A percentile compares a stretch with the other conserved stretches of the same genome.
These are phyloP conservation scores for Heliconius ismenius DNA, from an alignment of 2,888 invertebrate species.

Conservation along the genomic window DNA sequence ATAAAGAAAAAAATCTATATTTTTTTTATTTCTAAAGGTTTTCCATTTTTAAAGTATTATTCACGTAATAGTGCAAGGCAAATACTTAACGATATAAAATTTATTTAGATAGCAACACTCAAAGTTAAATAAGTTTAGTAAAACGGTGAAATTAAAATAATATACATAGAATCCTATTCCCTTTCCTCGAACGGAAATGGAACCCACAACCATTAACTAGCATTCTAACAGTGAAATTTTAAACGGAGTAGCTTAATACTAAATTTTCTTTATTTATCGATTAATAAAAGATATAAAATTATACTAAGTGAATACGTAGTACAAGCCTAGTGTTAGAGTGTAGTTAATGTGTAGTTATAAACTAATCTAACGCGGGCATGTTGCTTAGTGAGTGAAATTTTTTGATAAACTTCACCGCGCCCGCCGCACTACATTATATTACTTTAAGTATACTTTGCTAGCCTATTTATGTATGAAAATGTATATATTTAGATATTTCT, in stretches of 20 bases:
- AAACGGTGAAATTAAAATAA: neutral
- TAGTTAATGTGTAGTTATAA: conserved; percentile 24
- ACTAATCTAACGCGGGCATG: conserved; percentile 24
- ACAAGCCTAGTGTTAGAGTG: conserved; percentile 1
- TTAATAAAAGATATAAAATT: neutral
- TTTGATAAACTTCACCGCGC: conserved; percentile 20
- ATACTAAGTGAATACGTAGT: neutral
- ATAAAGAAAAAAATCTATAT: neutral
- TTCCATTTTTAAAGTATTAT: neutral
- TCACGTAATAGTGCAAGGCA: neutral
- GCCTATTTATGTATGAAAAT: neutral
- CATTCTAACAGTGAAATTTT: too few species aligned
- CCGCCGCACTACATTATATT: conserved; percentile 11
- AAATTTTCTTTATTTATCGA: too few species aligned
- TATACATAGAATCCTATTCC: neutral
- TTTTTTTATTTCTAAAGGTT: too few species aligned
- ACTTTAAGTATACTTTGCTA: conserved; percentile 10
- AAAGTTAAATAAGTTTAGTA: too few species aligned
- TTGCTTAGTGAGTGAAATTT: conserved; percentile 18
- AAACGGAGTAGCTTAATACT: too few species aligned
- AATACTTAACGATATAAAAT: too few species aligned
- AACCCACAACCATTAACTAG: neutral
- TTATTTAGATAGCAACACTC: too few species aligned
- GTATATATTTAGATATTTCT: neutral
- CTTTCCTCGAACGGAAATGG: neutral